These are phyloP conservation scores for Drosophila subquinaria DNA, from an alignment of 2,888 invertebrate genomes.

Conservation along the genomic window DNA sequence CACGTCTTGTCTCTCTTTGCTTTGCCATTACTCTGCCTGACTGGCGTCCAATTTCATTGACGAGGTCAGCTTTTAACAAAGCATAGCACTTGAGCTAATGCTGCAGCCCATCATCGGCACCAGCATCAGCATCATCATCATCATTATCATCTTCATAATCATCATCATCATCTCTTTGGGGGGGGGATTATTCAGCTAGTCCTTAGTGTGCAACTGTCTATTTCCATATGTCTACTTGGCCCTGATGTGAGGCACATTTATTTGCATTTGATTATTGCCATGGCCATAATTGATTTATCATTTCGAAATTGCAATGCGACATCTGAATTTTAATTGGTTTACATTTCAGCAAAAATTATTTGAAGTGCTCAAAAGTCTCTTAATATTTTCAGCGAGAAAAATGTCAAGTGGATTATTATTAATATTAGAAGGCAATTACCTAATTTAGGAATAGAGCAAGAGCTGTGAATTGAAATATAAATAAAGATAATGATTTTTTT, in stretches of 20 bases:
- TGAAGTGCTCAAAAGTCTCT: slow-evolving; percentile 4
- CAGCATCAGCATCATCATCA: slow-evolving; percentile 35
- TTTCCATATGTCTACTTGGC: slow-evolving; percentile 14
- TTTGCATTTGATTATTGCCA: slow-evolving; percentile 44
- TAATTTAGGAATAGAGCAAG: not conserved
- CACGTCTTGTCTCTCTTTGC: slow-evolving; percentile 17
- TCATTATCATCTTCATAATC: slow-evolving; percentile 3
- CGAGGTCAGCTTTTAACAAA: slow-evolving; percentile 75
- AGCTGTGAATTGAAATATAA: not conserved
- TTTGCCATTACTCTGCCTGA: slow-evolving; percentile 31
- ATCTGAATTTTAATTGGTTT: slow-evolving; percentile 34
- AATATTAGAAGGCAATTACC: not conserved
- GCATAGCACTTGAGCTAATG: slow-evolving; percentile 52
- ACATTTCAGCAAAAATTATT: slow-evolving; percentile 10
- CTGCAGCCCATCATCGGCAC: slow-evolving; percentile 37
- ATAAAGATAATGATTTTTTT: not conserved
- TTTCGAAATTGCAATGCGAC: slow-evolving; percentile 22
- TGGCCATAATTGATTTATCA: slow-evolving; percentile 44
- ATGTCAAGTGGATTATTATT: not conserved
- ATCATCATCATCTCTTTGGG: slow-evolving; percentile 16
- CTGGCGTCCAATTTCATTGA: slow-evolving; percentile 64
- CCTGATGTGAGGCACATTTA: slow-evolving; percentile 20
- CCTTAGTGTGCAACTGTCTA: slow-evolving; percentile 17
- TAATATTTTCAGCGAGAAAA: not conserved
- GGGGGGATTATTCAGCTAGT: slow-evolving; percentile 31